Evolutionary conservation across 2,797 vertebrate genomes (phyloP), one percentile per base, ranked within the genome.

Genomic region (Lagocephalus sceleratus): DNA sequence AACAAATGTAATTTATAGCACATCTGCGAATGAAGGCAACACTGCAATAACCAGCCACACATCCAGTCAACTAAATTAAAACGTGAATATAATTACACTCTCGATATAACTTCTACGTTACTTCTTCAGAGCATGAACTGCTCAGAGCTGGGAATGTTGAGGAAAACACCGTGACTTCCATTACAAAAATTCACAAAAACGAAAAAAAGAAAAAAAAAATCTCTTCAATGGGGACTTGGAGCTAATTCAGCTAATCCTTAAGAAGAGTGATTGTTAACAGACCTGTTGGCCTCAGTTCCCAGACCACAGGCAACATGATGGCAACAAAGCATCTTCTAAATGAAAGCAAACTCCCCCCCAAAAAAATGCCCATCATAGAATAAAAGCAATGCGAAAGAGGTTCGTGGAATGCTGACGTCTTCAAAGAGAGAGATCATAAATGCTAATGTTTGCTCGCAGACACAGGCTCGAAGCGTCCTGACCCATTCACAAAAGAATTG

Each of bases 401-500:
- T 70, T 61, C 52, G 68, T 42, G 42, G 60, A 85, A 77, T 58
- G 68, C 63, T 51, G 50, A 68, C 61, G 53, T 57, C 63, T 75
- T 65, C 43, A 68, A 79, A 84, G 60, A 88, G 85, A 79, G 74
- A 74, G 61, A 64, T 68, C 25, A 50, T 73, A 66, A 82, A 81
- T 82, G 78, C 80, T 80, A 85, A 87, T 79, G 71, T 85, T 85
- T 85, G 73, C 75, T 74, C 71, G 61, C 66, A 67, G 66, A 51
- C 69, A 70, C 72, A 82, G 80, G 86, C 81, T 82, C 79, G 71
- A 87, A 75, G 73, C 79, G 77, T 78, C 79, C 75, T 65, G 66
- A 52, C 63, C 71, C 51, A 88, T 89, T 82, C 83, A 84, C 78
- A 89, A 83, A 87, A 90, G 84, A 87, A 72, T 81, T 82, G 79